Evolutionary conservation across 1,140 invertebrate species (phyloP), one percentile per base, ranked within the genome.

Genomic region (Drosophila kikkawai): DNA sequence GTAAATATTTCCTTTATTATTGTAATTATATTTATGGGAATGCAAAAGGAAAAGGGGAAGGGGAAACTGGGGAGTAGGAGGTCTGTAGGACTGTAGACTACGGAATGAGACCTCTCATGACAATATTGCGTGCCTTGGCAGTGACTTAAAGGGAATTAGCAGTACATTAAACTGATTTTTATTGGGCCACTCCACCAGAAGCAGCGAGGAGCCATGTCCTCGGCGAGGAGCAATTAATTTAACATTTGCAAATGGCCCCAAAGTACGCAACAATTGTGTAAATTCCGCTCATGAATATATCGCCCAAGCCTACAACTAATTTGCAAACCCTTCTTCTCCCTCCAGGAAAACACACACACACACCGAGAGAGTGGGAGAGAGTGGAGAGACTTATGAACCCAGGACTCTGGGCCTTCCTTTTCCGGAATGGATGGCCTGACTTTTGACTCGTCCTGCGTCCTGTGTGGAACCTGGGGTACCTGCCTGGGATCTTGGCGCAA

Each of bases 1-100:
- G 85, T 85, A 91, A 85, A 82, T 90, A 90, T 90, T 90, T 90
- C 86, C 79, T 85, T 90, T 90, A 90, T 90, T 85, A 85, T 90
- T 90, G 86, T 77, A 91, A 90, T 90, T 90, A 90, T 90, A 90
- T 90, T 90, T 90, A 82, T 90, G 75, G 60, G 76, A 82, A 80
- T 80, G 67, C 41, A 39, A 34, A 50, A 29, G 26, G 32, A 29
- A 42, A 41, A 39, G 1, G 32, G 44, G n/a, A 56, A 29, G 34
- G 34, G 45, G 19, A 7, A 19, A 7, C n/a, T n/a, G 8, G n/a
- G 17, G 9, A 8, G 8, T 7, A 7, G 39, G 7, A 9, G 7
- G 15, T 29, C 22, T 11, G 22, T 22, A 12, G 22, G 34, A 41
- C 22, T n/a, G 32, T 11, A 8, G 45, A 7, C 48, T 12, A 7